Base-by-base conservation (phyloP, 1,140 invertebrate genomes). In the Holotrichia oblita region DNA sequence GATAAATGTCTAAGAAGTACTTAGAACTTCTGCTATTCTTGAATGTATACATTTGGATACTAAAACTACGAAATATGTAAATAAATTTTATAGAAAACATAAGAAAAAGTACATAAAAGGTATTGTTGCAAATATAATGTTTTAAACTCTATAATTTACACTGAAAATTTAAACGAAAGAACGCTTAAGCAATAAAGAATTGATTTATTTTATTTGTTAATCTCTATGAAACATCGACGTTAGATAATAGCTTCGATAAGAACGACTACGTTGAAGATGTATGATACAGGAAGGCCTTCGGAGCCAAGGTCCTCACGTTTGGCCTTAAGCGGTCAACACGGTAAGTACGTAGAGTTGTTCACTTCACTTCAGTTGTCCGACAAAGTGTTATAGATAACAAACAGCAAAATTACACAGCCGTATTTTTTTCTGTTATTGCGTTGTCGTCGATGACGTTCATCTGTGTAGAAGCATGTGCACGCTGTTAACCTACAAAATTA, bases 231-330 rank as follows among this genome's bases (percentile, higher is more conserved):
- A 74, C 17, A 74, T 74, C 77, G 40, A n/a, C 42, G 72, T 73
- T 72, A 73, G 73, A 74, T 74, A 74, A 74, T 74, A 20, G 12
- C 14, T 74, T n/a, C 73, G 73, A 74, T 74, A 74, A 74, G 73
- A 44, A 74, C 75, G 74, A 69, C 61, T 77, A 80, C 78, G 79
- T 80, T 75, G 77, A 80, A 79, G 81, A 81, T 80, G 79, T 81
- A 81, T 81, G 81, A 79, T 81, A 41, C 81, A 81, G 81, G 80
- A 81, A 81, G 81, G 79, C 79, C 81, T 81, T 81, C 79, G 69
- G 48, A 81, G 79, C 79, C 81, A 81, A 81, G 81, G 81, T 81
- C 81, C 79, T 81, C 81, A 81, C 81, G 81, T 80, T 41, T 40
- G 6, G 79, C 81, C 81, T 78, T 3, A 41, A 79, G 80, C 79